Percentiles rank a stretch among this genome's conserved stretches.
These are phyloP conservation scores for Ecdyonurus torrentis DNA, from an alignment of 2,888 invertebrate species.

Conservation along the genomic window DNA sequence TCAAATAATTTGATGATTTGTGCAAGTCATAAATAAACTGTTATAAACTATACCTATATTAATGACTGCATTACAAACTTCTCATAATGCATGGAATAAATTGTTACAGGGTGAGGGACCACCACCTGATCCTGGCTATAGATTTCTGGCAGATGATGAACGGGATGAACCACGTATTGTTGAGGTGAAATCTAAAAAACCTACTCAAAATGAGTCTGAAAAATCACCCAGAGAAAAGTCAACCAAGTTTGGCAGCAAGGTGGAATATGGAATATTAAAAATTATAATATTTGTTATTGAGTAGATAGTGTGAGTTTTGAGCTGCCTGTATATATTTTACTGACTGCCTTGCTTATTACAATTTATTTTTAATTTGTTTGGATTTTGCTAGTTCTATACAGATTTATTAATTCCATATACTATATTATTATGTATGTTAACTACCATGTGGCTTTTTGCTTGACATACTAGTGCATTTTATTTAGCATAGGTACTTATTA, in stretches of 20 bases:
- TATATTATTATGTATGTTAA: too few relatives aligned
- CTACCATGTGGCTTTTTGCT: too few relatives aligned
- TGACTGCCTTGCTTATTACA: not conserved
- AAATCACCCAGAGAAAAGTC: not conserved
- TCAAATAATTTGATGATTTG: too few relatives aligned
- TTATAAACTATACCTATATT: too few relatives aligned
- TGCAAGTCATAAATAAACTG: too few relatives aligned
- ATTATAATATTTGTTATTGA: not conserved
- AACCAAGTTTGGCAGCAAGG: not conserved
- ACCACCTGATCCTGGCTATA: conserved; percentile 29
- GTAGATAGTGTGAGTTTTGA: not conserved
- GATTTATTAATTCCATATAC: too few relatives aligned
- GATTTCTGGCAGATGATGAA: conserved; percentile 27
- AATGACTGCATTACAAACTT: too few relatives aligned
- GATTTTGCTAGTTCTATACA: too few relatives aligned
- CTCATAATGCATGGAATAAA: too few relatives aligned
- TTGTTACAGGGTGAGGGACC: conserved; percentile 28
- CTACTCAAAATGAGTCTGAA: not conserved
- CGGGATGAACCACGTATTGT: conserved; percentile 18
- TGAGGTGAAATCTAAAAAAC: not conserved
- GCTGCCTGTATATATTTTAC: not conserved
- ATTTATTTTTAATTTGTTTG: too few relatives aligned
- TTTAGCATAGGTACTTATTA: too few relatives aligned
- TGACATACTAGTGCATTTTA: too few relatives aligned
- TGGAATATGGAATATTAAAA: not conserved